Conservation (phyloP, 2,797 vertebrate genomes). For the Enteromius treurensis region DNA sequence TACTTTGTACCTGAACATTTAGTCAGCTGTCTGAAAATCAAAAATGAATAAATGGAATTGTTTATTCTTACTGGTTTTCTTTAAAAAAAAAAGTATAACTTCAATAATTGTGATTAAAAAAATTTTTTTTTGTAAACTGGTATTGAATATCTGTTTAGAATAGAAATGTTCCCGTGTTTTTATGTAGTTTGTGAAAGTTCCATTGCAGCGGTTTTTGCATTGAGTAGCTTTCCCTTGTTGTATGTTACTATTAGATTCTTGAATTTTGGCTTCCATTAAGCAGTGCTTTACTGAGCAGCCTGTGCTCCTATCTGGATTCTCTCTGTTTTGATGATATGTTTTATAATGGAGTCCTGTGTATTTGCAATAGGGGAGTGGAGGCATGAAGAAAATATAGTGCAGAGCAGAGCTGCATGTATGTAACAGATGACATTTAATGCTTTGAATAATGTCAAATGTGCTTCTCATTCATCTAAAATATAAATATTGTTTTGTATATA, state of each 20-base stretch:
- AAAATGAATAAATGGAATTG: too few species aligned
- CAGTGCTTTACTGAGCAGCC: slow-evolving; percentile 12
- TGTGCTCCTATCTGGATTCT: background rate
- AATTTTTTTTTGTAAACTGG: too few species aligned
- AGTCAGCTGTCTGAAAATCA: background rate
- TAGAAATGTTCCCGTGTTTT: background rate
- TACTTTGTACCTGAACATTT: background rate
- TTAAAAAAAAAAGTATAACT: too few species aligned
- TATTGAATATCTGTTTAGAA: background rate
- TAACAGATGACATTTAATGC: background rate
- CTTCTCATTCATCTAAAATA: background rate
- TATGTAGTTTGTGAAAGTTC: slow-evolving; percentile 1
- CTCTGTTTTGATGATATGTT: slow-evolving; percentile 15
- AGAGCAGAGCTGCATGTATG: slow-evolving; percentile 4
- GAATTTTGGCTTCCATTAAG: slow-evolving; percentile 4
- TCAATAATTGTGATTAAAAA: too few species aligned
- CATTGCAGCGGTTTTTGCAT: background rate
- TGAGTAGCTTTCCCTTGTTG: slow-evolving; percentile 3
- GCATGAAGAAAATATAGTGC: background rate
- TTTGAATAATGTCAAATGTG: background rate
- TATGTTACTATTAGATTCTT: slow-evolving; percentile 16
- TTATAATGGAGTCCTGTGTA: background rate
- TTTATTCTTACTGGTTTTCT: too few species aligned
- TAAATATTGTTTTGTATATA: background rate
- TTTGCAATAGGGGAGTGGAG: slow-evolving; percentile 3